phyloP scores from a whole-genome alignment of 2,888 invertebrate species.

The Odiellus spinosus region DNA sequence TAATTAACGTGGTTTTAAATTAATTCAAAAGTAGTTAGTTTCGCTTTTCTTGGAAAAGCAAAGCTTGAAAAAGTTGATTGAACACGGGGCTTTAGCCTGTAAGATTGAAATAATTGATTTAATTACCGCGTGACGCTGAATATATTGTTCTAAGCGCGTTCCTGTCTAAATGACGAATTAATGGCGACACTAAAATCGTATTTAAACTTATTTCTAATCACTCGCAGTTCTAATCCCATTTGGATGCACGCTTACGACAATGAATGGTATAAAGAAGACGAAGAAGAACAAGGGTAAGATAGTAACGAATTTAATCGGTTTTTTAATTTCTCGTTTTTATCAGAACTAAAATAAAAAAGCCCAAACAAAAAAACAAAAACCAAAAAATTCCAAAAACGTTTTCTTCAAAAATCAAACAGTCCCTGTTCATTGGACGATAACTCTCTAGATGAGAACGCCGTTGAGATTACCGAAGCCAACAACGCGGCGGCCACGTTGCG shows the following conservation, averaged over 20 bases:
- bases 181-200: neutral
- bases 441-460: constrained; percentile 69
- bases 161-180: neutral
- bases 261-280: constrained; percentile 63
- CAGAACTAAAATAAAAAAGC: neutral
- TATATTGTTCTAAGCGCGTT: too few relatives aligned
- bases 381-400: too few relatives aligned
- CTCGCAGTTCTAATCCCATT: constrained; percentile 58
- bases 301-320: neutral
- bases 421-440: constrained; percentile 53
- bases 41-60: too few relatives aligned
- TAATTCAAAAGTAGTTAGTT: too few relatives aligned
- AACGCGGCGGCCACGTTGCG: neutral
- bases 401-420: constrained; percentile 30
- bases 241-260: constrained; percentile 89
- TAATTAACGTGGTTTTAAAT: too few relatives aligned
- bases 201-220: neutral
- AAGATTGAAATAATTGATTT: too few relatives aligned
- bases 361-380: neutral
- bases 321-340: neutral
- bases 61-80: too few relatives aligned
- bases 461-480: constrained; percentile 21
- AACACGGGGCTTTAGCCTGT: too few relatives aligned
- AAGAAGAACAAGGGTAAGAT: constrained; percentile 49
- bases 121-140: too few relatives aligned